A percentile compares a stretch with the other conserved stretches of the same genome.
phyloP scores from a whole-genome alignment of 2,888 invertebrate genomes.

The Papilio gigon region DNA sequence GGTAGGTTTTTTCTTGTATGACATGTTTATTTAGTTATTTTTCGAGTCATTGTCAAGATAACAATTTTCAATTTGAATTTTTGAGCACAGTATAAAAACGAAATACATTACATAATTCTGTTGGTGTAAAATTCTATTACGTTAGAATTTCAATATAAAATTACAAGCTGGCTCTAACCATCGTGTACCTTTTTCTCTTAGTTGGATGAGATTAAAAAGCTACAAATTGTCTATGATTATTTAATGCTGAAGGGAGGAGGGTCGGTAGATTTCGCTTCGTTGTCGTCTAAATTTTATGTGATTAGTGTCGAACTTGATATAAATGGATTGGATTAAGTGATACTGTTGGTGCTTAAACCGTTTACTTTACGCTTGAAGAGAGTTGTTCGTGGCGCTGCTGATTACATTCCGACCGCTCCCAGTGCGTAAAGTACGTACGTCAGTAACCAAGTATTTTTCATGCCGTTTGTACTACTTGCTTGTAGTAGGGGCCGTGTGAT shows the following conservation, averaged over 20 bases:
- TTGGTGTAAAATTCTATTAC: not conserved
- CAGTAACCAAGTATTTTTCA: constrained; percentile 78
- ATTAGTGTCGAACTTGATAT: constrained; percentile 66
- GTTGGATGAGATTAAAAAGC: constrained; percentile 18
- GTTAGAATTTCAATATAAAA: constrained; percentile 41
- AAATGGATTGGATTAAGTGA: constrained; percentile 67
- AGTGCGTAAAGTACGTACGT: constrained; percentile 77
- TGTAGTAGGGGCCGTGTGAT: constrained; percentile 73
- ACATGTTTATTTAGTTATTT: not conserved
- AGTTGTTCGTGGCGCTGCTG: constrained; percentile 58
- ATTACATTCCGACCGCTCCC: constrained; percentile 80
- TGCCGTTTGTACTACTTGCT: constrained; percentile 79
- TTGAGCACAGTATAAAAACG: not conserved
- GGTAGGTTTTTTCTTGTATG: not conserved
- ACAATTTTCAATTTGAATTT: not conserved
- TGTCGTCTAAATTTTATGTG: constrained; percentile 72
- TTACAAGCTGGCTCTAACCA: constrained; percentile 32
- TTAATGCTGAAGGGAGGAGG: constrained; percentile 76
- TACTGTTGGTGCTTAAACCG: constrained; percentile 63
- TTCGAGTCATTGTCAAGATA: not conserved
- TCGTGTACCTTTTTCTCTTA: constrained; percentile 19
- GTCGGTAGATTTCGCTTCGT: constrained; percentile 74
- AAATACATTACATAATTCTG: not conserved
- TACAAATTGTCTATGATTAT: constrained; percentile 66
- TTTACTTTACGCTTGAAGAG: constrained; percentile 53